Base-by-base conservation (phyloP, 2,888 invertebrate species). In the Campopleginae sp. region DNA sequence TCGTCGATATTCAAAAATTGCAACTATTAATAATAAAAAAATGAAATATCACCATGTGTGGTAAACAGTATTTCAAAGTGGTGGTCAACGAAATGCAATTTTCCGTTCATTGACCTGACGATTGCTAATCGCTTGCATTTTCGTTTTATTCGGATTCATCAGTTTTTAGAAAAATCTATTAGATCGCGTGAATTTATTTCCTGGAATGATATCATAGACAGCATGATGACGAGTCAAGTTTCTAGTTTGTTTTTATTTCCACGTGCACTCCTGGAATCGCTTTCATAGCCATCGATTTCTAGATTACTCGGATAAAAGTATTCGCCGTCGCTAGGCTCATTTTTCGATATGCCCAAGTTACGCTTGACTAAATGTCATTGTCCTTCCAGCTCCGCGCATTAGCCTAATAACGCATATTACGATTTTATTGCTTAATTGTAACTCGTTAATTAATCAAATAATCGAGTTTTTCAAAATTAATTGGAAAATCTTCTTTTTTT, bases 251-350 rank as follows among this genome's bases (percentile, higher is more conserved):
- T 58, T 72, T 8, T 48, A 63, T 58, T 58, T 27, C 12, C 0
- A 58, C 27, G 27, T 14, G 58, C 58, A 14, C 14, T 58, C 58
- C 6, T 58, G 14, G 27, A 58, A 54, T 14, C 27, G 27, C 58
- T 58, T 58, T 27, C 14, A 58, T 27, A 27, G 58, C 68, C 14
- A 58, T 58, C 14, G 58, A 58, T 58, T 58, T 58, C 27, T 58
- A 58, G 58, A 58, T 58, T 58, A 58, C 42, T 61, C 38, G 54
- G 48, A 54, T 74, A 74, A 74, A 74, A 51, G 14, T 44, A 44
- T 23, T 76, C 33, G 38, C 66, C 76, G 66, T 76, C 61, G 76
- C 63, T 42, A 44, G 33, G 58, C 58, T 27, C 12, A 27, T 58
- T 58, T 58, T 58, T 58, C 27, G 58, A 58, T 58, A 58, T 27